Evolutionary conservation across 2,113 vertebrate species (phyloP).

Genomic region (Podarcis muralis): DNA sequence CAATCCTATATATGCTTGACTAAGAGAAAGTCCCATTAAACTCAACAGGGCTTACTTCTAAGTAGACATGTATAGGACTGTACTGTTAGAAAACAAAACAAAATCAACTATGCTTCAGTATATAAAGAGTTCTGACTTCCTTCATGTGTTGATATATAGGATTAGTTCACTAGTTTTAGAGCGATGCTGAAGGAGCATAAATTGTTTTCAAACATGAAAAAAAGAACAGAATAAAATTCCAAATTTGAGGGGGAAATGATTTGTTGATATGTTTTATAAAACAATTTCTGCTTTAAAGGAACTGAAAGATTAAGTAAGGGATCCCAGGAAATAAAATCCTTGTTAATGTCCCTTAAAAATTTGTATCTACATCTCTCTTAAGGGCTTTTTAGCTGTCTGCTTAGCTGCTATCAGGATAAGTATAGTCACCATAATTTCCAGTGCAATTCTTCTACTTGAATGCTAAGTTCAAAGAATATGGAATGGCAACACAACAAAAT

Average conservation of each 20-base stretch:
- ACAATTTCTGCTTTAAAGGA: conserved; percentile 34
- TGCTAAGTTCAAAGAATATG: conserved; percentile 69
- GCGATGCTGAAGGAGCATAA: not conserved
- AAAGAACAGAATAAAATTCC: not conserved
- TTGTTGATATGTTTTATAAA: not conserved
- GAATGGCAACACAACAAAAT: conserved; percentile 70
- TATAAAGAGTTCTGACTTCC: not conserved
- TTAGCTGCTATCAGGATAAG: not conserved
- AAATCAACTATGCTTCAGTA: not conserved
- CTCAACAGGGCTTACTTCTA: not conserved
- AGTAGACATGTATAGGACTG: not conserved
- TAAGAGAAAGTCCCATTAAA: not conserved
- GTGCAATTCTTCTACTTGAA: conserved; percentile 67
- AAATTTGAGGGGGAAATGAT: not conserved
- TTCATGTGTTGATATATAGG: not conserved
- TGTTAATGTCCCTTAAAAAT: not conserved
- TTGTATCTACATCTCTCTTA: not conserved
- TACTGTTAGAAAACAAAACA: too few relatives aligned
- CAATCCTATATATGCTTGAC: not conserved
- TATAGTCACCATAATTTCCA: conserved; percentile 39
- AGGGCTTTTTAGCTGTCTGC: not conserved
- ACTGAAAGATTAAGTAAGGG: conserved; percentile 40
- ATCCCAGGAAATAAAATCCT: conserved; percentile 53
- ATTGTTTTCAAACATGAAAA: not conserved
- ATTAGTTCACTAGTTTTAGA: not conserved